Evolutionary conservation across 1,140 invertebrate genomes (phyloP).

Genomic region (Wiebesia pumilae): DNA sequence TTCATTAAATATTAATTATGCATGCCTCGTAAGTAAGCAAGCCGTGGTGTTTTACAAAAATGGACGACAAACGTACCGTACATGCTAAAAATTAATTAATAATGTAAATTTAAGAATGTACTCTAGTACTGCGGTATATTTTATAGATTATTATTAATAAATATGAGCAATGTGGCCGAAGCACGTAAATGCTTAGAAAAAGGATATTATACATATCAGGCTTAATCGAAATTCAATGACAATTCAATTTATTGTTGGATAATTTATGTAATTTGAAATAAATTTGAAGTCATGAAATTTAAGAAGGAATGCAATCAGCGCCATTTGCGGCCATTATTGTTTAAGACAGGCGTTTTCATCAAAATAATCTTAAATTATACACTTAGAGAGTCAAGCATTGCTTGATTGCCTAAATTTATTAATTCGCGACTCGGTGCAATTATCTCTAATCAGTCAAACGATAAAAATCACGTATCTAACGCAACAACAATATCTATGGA

Average conservation of each 20-base stretch:
- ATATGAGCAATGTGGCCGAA: background rate
- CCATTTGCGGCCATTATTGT: background rate
- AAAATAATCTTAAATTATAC: background rate
- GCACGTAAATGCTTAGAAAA: background rate
- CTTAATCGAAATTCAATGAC: conserved; percentile 9
- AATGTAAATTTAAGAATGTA: conserved; percentile 17
- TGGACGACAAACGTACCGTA: conserved; percentile 16
- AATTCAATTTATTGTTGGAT: conserved; percentile 11
- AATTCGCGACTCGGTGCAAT: background rate
- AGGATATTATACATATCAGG: background rate
- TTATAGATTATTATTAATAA: background rate
- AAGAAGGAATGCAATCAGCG: background rate
- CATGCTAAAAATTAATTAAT: conserved; percentile 40
- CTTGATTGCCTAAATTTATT: background rate
- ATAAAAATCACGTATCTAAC: background rate
- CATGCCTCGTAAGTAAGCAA: conserved; percentile 31
- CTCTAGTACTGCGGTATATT: background rate
- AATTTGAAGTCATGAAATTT: background rate
- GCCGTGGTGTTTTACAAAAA: conserved; percentile 34
- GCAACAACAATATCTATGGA: conserved; percentile 8
- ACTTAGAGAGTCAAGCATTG: background rate
- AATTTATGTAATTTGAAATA: background rate
- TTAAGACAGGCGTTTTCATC: background rate
- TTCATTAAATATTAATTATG: conserved; percentile 32
- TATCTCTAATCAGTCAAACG: conserved; percentile 26